Evolutionary conservation across 1,140 invertebrate species (phyloP).

Genomic region (Lasaia peninsularis): DNA sequence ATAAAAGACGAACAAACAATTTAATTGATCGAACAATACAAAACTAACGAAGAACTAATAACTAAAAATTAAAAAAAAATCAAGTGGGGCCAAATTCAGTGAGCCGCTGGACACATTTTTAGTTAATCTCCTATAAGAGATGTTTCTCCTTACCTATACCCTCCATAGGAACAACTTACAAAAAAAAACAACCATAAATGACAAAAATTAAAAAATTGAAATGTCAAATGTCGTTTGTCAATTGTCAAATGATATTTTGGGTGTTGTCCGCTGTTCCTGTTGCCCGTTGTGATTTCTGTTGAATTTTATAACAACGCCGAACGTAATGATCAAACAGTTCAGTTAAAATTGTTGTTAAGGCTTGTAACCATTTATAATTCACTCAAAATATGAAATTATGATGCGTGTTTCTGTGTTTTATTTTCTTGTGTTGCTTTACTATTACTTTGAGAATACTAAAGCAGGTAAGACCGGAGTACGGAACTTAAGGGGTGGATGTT

Average conservation of each 20-base stretch:
- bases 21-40: too few relatives aligned
- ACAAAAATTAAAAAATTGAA: neutral
- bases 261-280: conserved; percentile 57
- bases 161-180: too few relatives aligned
- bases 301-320: conserved; percentile 45
- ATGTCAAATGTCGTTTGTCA: conserved; percentile 27
- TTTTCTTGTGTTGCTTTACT: conserved; percentile 63
- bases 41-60: too few relatives aligned
- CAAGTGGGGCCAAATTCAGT: too few relatives aligned
- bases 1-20: too few relatives aligned
- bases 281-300: conserved; percentile 2
- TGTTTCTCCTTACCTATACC: too few relatives aligned
- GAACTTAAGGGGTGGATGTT: neutral
- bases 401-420: conserved; percentile 56
- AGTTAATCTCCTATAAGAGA: too few relatives aligned
- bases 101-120: too few relatives aligned
- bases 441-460: conserved; percentile 44
- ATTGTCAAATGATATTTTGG: conserved; percentile 20
- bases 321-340: conserved; percentile 68
- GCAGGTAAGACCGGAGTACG: conserved; percentile 48
- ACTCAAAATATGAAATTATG: conserved; percentile 66
- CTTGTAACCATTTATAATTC: conserved; percentile 31
- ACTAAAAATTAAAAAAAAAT: too few relatives aligned
- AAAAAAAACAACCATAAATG: too few relatives aligned
- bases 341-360: conserved; percentile 42